Evolutionary conservation across 2,888 invertebrate genomes (phyloP).

Genomic region (Campoplex capitator): DNA sequence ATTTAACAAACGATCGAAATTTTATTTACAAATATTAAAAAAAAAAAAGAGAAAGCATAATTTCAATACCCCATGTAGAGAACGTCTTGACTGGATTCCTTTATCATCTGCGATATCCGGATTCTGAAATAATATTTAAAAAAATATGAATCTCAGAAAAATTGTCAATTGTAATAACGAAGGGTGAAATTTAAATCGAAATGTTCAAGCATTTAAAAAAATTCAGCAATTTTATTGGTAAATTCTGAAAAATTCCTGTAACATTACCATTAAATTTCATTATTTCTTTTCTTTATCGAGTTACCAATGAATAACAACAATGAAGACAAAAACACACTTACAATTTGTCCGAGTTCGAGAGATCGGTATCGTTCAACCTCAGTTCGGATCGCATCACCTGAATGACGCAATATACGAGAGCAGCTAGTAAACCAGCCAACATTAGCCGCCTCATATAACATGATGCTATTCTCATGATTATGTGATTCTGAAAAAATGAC

Average conservation of each 20-base stretch:
- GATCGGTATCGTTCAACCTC: constrained; percentile 72
- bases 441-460: constrained; percentile 76
- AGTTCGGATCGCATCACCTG: constrained; percentile 76
- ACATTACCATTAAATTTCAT: background rate
- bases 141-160: background rate
- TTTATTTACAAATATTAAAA: background rate
- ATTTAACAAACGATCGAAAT: background rate
- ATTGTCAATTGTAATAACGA: background rate
- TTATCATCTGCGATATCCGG: constrained; percentile 79
- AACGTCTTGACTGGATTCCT: constrained; percentile 75
- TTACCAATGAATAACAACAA: background rate
- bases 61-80: constrained; percentile 73
- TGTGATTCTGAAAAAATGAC: constrained; percentile 49
- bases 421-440: constrained; percentile 70
- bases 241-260: background rate
- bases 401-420: constrained; percentile 75
- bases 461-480: constrained; percentile 78
- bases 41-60: constrained; percentile 1
- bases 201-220: too few species aligned
- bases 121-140: constrained; percentile 72
- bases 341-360: constrained; percentile 78
- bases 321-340: constrained; percentile 69
- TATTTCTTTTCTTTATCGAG: background rate
- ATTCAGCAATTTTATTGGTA: too few species aligned
- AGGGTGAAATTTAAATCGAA: too few species aligned